Percentiles rank a stretch among this genome's conserved stretches.
Conservation (phyloP, 2,797 vertebrate genomes). For the Hylomyscus alleni region DNA sequence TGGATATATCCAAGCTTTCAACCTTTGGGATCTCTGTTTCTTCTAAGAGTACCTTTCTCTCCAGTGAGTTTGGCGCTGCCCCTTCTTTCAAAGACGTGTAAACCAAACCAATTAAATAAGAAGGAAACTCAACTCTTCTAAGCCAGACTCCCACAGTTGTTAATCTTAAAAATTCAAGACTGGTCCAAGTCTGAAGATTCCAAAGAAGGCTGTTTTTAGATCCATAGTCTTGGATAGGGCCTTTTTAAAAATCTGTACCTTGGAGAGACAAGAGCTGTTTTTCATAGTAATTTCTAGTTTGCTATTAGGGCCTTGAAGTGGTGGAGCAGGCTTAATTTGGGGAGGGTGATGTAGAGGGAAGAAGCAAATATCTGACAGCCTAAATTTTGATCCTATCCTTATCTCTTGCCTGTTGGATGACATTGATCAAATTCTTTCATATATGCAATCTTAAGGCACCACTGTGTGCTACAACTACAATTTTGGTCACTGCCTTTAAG, state of each 20-base stretch:
- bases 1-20: slow-evolving; percentile 57
- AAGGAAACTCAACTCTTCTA: slow-evolving; percentile 44
- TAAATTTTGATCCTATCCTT: neutral
- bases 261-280: neutral
- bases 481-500: slow-evolving; percentile 25
- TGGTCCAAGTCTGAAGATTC: slow-evolving; percentile 46
- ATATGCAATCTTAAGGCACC: slow-evolving; percentile 7
- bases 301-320: slow-evolving; percentile 20
- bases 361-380: neutral
- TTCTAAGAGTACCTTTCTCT: slow-evolving; percentile 26
- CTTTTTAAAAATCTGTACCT: slow-evolving; percentile 66
- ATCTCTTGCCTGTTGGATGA: slow-evolving; percentile 32
- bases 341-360: neutral
- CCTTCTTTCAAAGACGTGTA: slow-evolving; percentile 61
- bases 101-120: slow-evolving; percentile 51
- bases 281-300: slow-evolving; percentile 44
- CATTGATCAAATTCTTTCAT: slow-evolving; percentile 45
- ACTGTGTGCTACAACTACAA: slow-evolving; percentile 39
- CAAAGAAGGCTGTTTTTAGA: slow-evolving; percentile 51
- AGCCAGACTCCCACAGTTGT: slow-evolving; percentile 16
- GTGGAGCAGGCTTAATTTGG: slow-evolving; percentile 34
- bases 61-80: slow-evolving; percentile 26
- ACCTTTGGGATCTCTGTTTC: neutral
- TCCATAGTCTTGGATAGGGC: neutral
- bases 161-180: slow-evolving; percentile 53